A percentile compares a stretch with the other conserved stretches of the same genome.
Conservation (phyloP, 2,113 vertebrate genomes). For the Cettia cetti region DNA sequence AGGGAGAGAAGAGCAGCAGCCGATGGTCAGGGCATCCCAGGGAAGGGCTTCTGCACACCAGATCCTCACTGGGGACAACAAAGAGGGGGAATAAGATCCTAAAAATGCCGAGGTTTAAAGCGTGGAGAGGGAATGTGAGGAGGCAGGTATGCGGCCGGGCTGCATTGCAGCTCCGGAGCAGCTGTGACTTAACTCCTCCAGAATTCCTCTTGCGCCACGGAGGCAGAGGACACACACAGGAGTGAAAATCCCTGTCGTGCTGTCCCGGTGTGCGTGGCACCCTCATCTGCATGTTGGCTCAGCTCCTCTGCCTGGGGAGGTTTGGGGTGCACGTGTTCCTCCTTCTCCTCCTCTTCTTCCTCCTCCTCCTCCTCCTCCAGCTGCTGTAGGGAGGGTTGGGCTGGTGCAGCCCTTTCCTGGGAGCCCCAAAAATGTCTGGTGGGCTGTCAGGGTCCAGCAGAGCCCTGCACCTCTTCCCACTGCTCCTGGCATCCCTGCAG, state of each 20-base stretch:
- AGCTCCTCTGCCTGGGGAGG: neutral
- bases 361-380: fast-evolving
- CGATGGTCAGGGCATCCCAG: neutral
- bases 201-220: conserved; percentile 45
- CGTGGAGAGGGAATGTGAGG: neutral
- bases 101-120: conserved; percentile 4
- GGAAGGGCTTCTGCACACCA: neutral
- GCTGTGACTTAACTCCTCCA: conserved; percentile 43
- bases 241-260: conserved; percentile 34
- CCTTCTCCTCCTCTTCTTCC: neutral
- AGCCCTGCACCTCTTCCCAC: neutral
- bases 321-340: neutral
- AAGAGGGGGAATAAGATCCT: neutral
- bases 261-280: neutral
- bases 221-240: neutral
- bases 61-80: neutral
- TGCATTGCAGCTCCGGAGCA: conserved; percentile 30
- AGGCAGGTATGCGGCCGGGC: conserved; percentile 20
- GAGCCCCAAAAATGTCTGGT: neutral
- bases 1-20: neutral
- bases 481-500: neutral
- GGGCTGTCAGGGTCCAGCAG: too few species aligned
- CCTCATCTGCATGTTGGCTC: conserved; percentile 56
- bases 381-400: neutral
- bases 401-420: neutral